Evolutionary conservation across 2,888 invertebrate genomes (phyloP).

Genomic region (Habrosyne pyritoides): DNA sequence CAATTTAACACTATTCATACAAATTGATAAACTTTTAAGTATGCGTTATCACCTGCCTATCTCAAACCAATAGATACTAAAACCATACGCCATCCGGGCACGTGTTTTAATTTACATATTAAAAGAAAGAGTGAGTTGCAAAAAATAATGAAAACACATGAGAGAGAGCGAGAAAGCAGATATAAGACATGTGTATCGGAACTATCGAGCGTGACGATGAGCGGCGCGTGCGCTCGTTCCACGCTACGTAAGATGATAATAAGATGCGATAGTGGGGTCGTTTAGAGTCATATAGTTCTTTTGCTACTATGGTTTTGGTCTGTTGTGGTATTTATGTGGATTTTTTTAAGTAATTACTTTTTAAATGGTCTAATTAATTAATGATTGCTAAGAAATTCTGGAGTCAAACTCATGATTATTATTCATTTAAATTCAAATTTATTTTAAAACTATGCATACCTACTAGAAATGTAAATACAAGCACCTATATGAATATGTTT

Average conservation of each 20-base stretch:
- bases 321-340: slow-evolving; percentile 11
- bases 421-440: too few relatives aligned
- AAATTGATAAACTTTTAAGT: background rate
- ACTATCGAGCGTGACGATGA: slow-evolving; percentile 53
- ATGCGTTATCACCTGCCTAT: slow-evolving; percentile 23
- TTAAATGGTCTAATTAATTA: too few relatives aligned
- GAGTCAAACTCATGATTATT: too few relatives aligned
- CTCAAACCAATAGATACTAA: slow-evolving; percentile 16
- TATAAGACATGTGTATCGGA: slow-evolving; percentile 51
- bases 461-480: too few relatives aligned
- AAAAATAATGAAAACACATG: background rate
- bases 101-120: slow-evolving; percentile 18
- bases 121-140: slow-evolving; percentile 15
- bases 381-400: too few relatives aligned
- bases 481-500: too few relatives aligned
- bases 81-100: slow-evolving; percentile 26
- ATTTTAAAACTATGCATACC: too few relatives aligned
- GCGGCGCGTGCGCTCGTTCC: slow-evolving; percentile 60
- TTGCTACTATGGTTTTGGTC: slow-evolving; percentile 13
- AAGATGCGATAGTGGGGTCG: slow-evolving; percentile 40
- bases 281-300: slow-evolving; percentile 51
- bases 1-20: background rate
- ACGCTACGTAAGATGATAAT: slow-evolving; percentile 47
- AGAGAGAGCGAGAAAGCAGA: slow-evolving; percentile 12
- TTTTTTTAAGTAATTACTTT: too few relatives aligned